Evolutionary conservation across 2,113 vertebrate genomes (phyloP).

Genomic region (Gallinago jamesoni): DNA sequence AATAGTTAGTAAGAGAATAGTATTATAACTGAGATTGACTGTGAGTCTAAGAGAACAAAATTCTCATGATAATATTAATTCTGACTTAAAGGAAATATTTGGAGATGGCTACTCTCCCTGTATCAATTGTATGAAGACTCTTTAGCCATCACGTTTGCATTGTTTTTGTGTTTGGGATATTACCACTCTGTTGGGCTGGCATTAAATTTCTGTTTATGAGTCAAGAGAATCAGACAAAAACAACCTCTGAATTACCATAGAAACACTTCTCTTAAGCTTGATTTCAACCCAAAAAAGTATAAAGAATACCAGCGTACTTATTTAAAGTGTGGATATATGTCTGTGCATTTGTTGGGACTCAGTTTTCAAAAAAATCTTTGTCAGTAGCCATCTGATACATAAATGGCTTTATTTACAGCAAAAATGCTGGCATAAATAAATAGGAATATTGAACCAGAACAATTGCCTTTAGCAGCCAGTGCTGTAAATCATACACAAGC

Average conservation of each 20-base stretch:
- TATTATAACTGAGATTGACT: background rate
- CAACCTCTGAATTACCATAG: background rate
- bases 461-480: constrained; percentile 69
- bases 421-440: constrained; percentile 75
- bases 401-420: constrained; percentile 69
- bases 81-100: background rate
- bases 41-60: background rate
- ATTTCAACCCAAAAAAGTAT: constrained; percentile 15
- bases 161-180: constrained; percentile 4
- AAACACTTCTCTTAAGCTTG: background rate
- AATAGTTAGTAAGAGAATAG: background rate
- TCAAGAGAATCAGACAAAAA: background rate
- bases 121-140: background rate
- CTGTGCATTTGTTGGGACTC: background rate
- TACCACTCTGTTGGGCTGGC: background rate
- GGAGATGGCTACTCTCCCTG: background rate
- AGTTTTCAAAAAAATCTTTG: constrained; percentile 51
- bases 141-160: background rate
- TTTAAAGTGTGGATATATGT: background rate
- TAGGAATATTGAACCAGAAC: constrained; percentile 76
- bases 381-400: constrained; percentile 68
- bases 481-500: constrained; percentile 75
- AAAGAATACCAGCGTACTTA: constrained; percentile 26
- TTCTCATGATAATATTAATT: background rate
- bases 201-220: background rate